A percentile compares a stretch with the other conserved stretches of the same genome.
Evolutionary conservation across 2,797 vertebrate genomes (phyloP).

Genomic region (Heliangelus exortis): DNA sequence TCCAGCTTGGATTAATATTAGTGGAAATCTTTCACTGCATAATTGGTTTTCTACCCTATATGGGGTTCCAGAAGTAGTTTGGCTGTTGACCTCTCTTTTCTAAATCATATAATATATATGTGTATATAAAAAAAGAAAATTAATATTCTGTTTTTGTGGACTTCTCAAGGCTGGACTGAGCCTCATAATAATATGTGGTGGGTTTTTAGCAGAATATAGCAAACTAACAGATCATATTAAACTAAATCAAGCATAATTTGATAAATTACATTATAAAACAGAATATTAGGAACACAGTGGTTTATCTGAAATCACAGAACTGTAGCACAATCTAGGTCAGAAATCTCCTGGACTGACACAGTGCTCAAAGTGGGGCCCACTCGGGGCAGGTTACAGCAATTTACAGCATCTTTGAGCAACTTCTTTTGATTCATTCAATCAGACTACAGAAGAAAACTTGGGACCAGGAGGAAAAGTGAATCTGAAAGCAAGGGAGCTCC

Average conservation of each 20-base stretch:
- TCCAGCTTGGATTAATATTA: too few species aligned
- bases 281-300: background rate
- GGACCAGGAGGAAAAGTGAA: rapidly evolving
- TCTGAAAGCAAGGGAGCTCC: background rate
- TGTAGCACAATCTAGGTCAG: background rate
- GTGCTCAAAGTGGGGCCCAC: background rate
- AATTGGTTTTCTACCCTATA: too few species aligned
- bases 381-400: background rate
- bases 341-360: background rate
- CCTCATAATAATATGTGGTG: background rate
- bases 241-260: background rate
- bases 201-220: background rate
- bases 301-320: background rate
- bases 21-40: too few species aligned
- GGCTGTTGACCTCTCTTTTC: too few species aligned
- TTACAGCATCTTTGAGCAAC: background rate
- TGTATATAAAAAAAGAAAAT: background rate
- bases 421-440: background rate
- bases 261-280: background rate
- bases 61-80: too few species aligned
- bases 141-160: background rate
- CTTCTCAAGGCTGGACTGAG: background rate
- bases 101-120: too few species aligned
- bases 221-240: background rate
- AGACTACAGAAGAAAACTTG: background rate